These are phyloP conservation scores for Tortrix viridana DNA, from an alignment of 2,888 invertebrate species.

Conservation along the genomic window DNA sequence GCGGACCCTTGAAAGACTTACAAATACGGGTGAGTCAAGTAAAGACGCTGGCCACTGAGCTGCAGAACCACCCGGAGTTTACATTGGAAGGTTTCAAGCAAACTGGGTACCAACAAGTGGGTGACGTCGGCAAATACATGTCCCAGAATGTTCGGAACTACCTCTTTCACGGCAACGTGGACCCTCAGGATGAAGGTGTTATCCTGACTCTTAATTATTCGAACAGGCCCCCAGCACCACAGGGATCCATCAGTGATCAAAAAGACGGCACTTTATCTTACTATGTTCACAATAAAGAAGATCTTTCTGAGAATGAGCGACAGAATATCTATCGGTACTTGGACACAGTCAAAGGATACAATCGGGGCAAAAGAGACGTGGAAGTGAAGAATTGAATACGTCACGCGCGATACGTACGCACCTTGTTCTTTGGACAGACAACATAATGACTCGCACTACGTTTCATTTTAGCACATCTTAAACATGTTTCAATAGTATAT, in stretches of 20 bases:
- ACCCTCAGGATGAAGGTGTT: conserved; percentile 51
- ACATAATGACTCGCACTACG: conserved; percentile 7
- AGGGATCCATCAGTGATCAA: conserved; percentile 13
- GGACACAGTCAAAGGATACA: conserved; percentile 20
- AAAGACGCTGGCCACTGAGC: conserved; percentile 40
- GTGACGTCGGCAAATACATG: conserved; percentile 51
- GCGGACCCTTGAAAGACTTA: conserved; percentile 45
- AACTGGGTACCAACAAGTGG: conserved; percentile 45
- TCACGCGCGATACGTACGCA: conserved; percentile 1
- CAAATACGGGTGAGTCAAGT: conserved; percentile 44
- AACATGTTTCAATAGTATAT: background rate
- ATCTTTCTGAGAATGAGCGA: conserved; percentile 12
- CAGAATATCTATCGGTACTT: conserved; percentile 24
- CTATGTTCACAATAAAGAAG: conserved; percentile 19
- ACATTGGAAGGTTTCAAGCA: conserved; percentile 45
- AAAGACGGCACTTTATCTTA: conserved; percentile 28
- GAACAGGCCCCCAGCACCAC: background rate
- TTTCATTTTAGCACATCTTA: background rate
- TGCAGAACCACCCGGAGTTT: conserved; percentile 41
- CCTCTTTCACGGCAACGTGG: conserved; percentile 45
- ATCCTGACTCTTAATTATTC: conserved; percentile 47
- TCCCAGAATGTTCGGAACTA: conserved; percentile 54
- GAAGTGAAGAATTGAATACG: conserved; percentile 17
- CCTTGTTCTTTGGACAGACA: conserved; percentile 14
- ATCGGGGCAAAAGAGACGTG: conserved; percentile 21